Conservation (phyloP, 1,140 invertebrate genomes). For the Solenopsis invicta region DNA sequence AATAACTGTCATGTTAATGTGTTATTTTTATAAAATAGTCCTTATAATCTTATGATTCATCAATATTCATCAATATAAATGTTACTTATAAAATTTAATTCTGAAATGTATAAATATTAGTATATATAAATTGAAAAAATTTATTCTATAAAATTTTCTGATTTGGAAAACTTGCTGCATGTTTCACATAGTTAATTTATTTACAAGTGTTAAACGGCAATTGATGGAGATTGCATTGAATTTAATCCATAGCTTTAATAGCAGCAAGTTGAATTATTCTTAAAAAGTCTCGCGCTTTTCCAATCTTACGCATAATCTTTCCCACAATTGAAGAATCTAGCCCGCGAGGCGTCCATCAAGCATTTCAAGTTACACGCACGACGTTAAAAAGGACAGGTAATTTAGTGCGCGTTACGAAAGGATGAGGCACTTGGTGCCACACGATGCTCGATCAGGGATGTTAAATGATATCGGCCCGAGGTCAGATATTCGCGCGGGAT, state of each 20-base stretch:
- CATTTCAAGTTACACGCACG: conserved; percentile 30
- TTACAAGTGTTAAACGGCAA: background rate
- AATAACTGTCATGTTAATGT: no score
- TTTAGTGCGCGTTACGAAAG: conserved; percentile 61
- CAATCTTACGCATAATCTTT: conserved; percentile 41
- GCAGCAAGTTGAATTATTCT: background rate
- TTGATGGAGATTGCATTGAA: background rate
- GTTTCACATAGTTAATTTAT: background rate
- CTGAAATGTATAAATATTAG: background rate
- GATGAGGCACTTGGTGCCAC: conserved; percentile 16
- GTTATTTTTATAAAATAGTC: no score
- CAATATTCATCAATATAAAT: background rate
- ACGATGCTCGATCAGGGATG: conserved; percentile 30
- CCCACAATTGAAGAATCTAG: conserved; percentile 31
- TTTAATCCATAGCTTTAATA: background rate
- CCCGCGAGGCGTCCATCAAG: conserved; percentile 48
- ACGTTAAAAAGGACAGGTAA: conserved; percentile 60
- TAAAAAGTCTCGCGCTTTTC: background rate
- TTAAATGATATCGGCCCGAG: conserved; percentile 63
- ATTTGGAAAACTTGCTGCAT: background rate
- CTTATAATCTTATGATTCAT: background rate
- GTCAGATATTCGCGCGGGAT: conserved; percentile 51
- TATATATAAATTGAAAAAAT: background rate
- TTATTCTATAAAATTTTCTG: background rate
- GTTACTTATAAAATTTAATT: background rate